phyloP scores from a whole-genome alignment of 2,113 vertebrate species.

The Notechis scutatus region DNA sequence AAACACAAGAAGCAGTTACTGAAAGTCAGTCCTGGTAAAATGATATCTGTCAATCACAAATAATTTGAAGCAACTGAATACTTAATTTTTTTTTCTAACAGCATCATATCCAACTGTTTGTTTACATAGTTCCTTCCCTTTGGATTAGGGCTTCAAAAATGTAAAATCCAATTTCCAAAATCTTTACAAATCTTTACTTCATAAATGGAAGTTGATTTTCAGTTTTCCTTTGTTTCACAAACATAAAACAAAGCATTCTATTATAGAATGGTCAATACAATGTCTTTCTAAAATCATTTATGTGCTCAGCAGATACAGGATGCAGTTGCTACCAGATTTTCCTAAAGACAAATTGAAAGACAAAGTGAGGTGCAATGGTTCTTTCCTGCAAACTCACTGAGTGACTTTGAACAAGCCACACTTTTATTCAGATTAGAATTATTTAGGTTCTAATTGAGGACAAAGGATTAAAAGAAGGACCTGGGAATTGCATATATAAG shows the following conservation, averaged over 20 bases:
- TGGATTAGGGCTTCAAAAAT: constrained; percentile 28
- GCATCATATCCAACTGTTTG: constrained; percentile 17
- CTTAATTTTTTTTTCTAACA: not conserved
- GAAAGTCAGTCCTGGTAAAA: not conserved
- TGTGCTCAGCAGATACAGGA: constrained; percentile 36
- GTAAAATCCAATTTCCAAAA: constrained; percentile 16
- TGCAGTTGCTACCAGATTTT: not conserved
- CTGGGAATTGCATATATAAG: not conserved
- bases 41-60: not conserved
- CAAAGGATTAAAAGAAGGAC: not conserved
- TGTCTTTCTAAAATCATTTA: not conserved
- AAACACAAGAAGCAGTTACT: not conserved
- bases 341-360: not conserved
- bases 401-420: not conserved
- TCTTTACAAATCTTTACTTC: constrained; percentile 39
- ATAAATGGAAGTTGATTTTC: constrained; percentile 5
- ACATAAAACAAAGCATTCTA: not conserved
- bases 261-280: constrained; percentile 6
- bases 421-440: not conserved
- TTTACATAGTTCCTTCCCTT: constrained; percentile 9
- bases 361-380: not conserved
- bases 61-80: not conserved
- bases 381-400: not conserved
- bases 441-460: not conserved
- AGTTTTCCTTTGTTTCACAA: not conserved